These are phyloP conservation scores for Autographa gamma DNA, from an alignment of 2,888 invertebrate species.

Conservation along the genomic window DNA sequence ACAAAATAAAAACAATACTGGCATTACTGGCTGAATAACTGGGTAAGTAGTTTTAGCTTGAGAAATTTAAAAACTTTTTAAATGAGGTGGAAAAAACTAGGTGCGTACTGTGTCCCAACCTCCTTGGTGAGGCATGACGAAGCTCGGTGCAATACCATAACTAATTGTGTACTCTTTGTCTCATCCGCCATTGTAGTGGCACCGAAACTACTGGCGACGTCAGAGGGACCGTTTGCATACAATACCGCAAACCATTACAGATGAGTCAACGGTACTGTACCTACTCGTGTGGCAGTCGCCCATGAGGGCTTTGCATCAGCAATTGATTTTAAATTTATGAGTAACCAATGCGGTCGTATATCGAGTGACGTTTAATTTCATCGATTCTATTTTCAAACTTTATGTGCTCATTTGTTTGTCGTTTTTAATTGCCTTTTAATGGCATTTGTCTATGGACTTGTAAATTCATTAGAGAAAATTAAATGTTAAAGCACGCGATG, in stretches of 20 bases:
- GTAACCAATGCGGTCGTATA: conserved; percentile 26
- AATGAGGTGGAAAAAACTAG: conserved; percentile 17
- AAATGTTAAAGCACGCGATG: background rate
- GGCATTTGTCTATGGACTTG: background rate
- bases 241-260: conserved; percentile 56
- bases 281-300: conserved; percentile 22
- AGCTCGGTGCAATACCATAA: conserved; percentile 58
- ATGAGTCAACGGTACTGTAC: conserved; percentile 40
- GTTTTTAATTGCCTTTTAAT: background rate
- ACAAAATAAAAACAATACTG: background rate
- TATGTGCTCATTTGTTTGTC: background rate
- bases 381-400: background rate
- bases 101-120: conserved; percentile 44
- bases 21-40: background rate
- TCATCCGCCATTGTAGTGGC: conserved; percentile 65
- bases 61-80: conserved; percentile 22
- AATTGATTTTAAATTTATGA: conserved; percentile 35
- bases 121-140: conserved; percentile 56
- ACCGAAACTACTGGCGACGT: conserved; percentile 56
- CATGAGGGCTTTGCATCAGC: conserved; percentile 32
- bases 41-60: conserved; percentile 3
- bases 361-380: conserved; percentile 9
- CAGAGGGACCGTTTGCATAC: conserved; percentile 65
- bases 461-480: background rate
- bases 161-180: conserved; percentile 61